Percentiles rank a stretch among this genome's conserved stretches.
Conservation (phyloP, 1,140 invertebrate species). For the Zaprionus tsacasi region DNA sequence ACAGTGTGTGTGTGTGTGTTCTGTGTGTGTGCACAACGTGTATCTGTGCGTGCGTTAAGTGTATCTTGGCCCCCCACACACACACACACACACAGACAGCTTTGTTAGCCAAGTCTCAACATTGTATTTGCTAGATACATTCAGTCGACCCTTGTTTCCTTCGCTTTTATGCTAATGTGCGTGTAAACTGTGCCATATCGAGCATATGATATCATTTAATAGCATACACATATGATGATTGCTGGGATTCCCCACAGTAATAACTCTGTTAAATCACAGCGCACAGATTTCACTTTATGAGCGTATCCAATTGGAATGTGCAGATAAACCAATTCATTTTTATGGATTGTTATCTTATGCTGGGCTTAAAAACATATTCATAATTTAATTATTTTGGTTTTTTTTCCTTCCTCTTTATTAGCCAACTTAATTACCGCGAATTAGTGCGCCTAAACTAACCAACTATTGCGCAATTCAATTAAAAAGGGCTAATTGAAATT, state of each 20-base stretch:
- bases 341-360: background rate
- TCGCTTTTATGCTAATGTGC: slow-evolving; percentile 56
- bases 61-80: slow-evolving; percentile 20
- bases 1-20: slow-evolving; percentile 3
- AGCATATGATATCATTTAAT: slow-evolving; percentile 57
- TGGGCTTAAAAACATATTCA: background rate
- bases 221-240: background rate
- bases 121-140: slow-evolving; percentile 41
- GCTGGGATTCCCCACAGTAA: background rate
- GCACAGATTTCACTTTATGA: background rate
- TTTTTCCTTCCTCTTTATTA: slow-evolving; percentile 15
- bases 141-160: slow-evolving; percentile 33
- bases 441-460: slow-evolving; percentile 4
- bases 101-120: slow-evolving; percentile 65
- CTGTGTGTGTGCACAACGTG: slow-evolving; percentile 25
- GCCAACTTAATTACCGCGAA: slow-evolving; percentile 29
- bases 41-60: slow-evolving; percentile 39
- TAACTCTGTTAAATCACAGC: background rate
- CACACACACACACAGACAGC: slow-evolving; percentile 20
- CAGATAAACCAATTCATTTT: background rate
- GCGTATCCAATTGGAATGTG: background rate
- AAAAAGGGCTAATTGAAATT: slow-evolving; percentile 72
- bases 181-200: slow-evolving; percentile 65
- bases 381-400: background rate
- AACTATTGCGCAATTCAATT: slow-evolving; percentile 51